Conservation (phyloP, 35 echinoderm and acorn worm genomes). For the Ophioderma brevispina region DNA sequence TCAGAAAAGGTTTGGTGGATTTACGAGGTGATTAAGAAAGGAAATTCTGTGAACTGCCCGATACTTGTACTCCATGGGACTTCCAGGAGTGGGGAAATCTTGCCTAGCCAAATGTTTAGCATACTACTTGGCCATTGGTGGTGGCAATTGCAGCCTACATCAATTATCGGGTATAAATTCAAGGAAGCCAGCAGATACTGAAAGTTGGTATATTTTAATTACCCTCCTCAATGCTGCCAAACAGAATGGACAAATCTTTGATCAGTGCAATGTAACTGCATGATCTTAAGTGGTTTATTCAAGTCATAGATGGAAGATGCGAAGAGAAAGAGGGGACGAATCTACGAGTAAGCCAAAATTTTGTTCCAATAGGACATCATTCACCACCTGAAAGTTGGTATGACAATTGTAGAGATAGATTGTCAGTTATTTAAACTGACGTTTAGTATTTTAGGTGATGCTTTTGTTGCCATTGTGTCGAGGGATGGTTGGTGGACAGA, state of each 20-base stretch:
- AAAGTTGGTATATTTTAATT: not conserved
- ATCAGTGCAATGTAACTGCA: not conserved
- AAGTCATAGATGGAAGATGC: not conserved
- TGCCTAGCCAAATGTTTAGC: not conserved
- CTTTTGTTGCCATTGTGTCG: too few relatives aligned
- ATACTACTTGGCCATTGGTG: not conserved
- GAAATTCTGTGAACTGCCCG: not conserved
- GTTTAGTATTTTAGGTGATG: too few relatives aligned
- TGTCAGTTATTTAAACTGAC: too few relatives aligned
- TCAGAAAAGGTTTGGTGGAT: too few relatives aligned
- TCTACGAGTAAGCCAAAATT: not conserved
- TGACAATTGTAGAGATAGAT: too few relatives aligned
- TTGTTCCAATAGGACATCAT: not conserved
- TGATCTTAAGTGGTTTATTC: not conserved
- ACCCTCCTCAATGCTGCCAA: too few relatives aligned
- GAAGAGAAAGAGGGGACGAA: too few relatives aligned
- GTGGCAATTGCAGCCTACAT: not conserved
- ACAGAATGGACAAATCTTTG: too few relatives aligned
- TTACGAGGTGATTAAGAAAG: too few relatives aligned
- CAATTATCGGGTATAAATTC: not conserved
- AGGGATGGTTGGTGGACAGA: too few relatives aligned
- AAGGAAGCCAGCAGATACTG: not conserved
- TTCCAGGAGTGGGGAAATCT: not conserved
- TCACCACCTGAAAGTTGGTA: not conserved
- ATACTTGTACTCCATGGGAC: not conserved